Evolutionary conservation across 2,888 invertebrate species (phyloP).

Genomic region (Magallana nippona): DNA sequence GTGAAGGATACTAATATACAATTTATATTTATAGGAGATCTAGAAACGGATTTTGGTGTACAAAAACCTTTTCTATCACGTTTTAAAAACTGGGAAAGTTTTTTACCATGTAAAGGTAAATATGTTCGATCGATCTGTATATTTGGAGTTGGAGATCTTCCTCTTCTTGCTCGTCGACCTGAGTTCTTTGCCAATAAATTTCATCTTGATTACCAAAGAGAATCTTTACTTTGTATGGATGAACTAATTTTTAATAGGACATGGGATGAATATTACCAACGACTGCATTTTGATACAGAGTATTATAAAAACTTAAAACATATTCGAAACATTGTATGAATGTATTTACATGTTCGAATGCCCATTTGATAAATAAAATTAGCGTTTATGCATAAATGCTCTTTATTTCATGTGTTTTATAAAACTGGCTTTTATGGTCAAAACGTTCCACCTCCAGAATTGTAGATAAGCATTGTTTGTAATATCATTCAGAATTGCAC

Average conservation of each 20-base stretch:
- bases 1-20: neutral
- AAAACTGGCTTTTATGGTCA: too few species aligned
- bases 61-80: constrained; percentile 70
- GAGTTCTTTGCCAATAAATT: constrained; percentile 79
- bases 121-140: constrained; percentile 74
- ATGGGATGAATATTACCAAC: constrained; percentile 62
- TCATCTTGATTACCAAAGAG: constrained; percentile 69
- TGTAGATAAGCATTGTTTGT: too few species aligned
- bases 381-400: too few species aligned
- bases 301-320: constrained; percentile 63
- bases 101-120: constrained; percentile 72
- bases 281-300: constrained; percentile 56
- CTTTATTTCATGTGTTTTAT: too few species aligned
- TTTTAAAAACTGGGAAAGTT: constrained; percentile 74
- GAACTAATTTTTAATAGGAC: constrained; percentile 67
- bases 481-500: too few species aligned
- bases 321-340: constrained; percentile 61
- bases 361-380: too few species aligned
- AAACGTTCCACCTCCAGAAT: too few species aligned
- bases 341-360: neutral
- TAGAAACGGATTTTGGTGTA: constrained; percentile 63
- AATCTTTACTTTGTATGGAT: constrained; percentile 74
- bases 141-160: constrained; percentile 75
- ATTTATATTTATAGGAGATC: constrained; percentile 59
- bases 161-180: constrained; percentile 61